Percentiles rank a stretch among this genome's conserved stretches.
Conservation (phyloP, 30 jellyfish, hydroid and myxozoan species). For the Turritopsis dohrnii region DNA sequence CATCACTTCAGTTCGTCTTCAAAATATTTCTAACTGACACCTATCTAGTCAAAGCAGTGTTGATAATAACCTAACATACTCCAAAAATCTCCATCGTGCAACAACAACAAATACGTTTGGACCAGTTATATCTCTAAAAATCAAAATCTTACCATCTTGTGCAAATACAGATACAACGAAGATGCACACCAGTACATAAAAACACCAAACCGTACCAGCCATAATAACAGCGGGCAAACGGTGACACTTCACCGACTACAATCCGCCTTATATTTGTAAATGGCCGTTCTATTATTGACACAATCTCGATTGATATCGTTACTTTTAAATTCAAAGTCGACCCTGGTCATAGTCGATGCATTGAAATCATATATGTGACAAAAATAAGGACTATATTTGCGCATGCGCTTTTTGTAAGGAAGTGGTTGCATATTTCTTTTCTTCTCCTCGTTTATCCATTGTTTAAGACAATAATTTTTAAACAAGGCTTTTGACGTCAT, state of each 20-base stretch:
- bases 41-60: too few species aligned
- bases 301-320: neutral
- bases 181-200: neutral
- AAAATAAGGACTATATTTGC: neutral
- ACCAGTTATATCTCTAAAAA: neutral
- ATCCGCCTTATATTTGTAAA: neutral
- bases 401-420: neutral
- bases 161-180: neutral
- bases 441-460: neutral
- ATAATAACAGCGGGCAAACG: slow-evolving; percentile 20
- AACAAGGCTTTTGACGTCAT: neutral
- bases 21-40: too few species aligned
- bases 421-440: neutral
- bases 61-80: too few species aligned
- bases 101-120: neutral
- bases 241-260: slow-evolving; percentile 19
- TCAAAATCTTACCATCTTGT: neutral
- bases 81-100: neutral
- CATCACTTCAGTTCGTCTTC: too few species aligned
- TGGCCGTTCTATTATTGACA: neutral
- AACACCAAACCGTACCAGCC: neutral
- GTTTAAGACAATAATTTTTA: neutral
- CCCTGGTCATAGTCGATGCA: neutral
- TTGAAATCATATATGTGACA: neutral
- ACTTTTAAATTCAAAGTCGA: neutral